Base-by-base conservation (phyloP, 2,888 invertebrate species). In the Agrotis puta region DNA sequence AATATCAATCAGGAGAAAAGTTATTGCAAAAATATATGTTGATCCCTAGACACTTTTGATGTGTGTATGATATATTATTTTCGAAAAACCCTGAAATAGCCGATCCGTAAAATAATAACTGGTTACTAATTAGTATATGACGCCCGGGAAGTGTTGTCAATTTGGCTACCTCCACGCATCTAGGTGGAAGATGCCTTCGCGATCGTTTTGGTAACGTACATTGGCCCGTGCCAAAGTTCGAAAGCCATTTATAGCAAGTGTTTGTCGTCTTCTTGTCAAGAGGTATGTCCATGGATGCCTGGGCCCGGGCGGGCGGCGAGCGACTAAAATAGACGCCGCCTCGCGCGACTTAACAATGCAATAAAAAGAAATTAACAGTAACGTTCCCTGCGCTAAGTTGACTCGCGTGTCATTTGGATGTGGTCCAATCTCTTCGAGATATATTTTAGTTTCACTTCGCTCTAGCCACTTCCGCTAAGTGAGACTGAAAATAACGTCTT, bases 291-390 rank as follows among this genome's bases (percentile, higher is more conserved):
- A 92, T 93, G 93, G 93, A 92, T 92, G 93, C 91, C 92, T 87
- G 83, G 83, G 93, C 94, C 94, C 94, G 94, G 94, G 93, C 94
- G 91, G 91, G 88, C 91, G 89, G 88, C 92, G 92, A 94, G 94
- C 95, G 91, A 93, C 95, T 76, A 87, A 95, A 95, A 95, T 95
- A 95, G 94, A 92, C 83, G 80, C 91, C 90, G 91, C 92, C 93
- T 92, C 93, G 93, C 88, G 93, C 93, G 92, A 90, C 95, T 95
- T 95, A 95, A 96, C 95, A 96, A 96, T 96, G 95, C 94, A 95
- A 96, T 96, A 96, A 95, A 96, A 96, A 96, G 95, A 95, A 95
- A 95, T 95, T 92, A 95, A 95, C 94, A 95, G 92, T 90, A 91
- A 94, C 92, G 95, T 89, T 90, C 93, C 92, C 90, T 92, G 92